Conservation (phyloP, 2,113 vertebrate genomes). For the Rhinoderma darwinii region DNA sequence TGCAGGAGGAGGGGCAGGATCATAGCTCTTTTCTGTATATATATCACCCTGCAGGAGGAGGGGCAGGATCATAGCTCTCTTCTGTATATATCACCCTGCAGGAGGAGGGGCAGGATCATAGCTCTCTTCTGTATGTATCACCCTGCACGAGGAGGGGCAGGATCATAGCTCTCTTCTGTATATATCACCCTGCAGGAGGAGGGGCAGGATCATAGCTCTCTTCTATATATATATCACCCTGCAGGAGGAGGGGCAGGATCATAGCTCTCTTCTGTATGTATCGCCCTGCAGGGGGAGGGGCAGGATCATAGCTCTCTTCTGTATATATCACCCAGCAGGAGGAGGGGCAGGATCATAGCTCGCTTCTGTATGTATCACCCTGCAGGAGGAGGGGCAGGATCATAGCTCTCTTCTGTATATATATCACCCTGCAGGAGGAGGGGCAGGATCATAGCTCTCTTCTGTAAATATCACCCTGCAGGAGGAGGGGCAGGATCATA, state of each 20-base stretch:
- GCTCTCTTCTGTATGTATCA: not conserved
- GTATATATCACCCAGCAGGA: constrained; percentile 46
- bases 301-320: not conserved
- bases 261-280: not conserved
- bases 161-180: no score
- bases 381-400: not conserved
- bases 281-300: not conserved
- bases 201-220: not conserved
- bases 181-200: no score
- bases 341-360: not conserved
- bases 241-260: not conserved
- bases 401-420: not conserved
- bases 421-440: not conserved
- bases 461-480: not conserved
- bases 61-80: not conserved
- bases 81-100: not conserved
- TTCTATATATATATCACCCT: not conserved
- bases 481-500: not conserved
- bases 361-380: not conserved
- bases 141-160: not conserved
- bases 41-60: constrained; percentile 6
- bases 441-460: not conserved
- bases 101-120: not conserved
- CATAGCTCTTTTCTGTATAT: not conserved
- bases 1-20: not conserved